Base-by-base conservation (phyloP, 2,797 vertebrate species). In the Oophaga sylvatica region DNA sequence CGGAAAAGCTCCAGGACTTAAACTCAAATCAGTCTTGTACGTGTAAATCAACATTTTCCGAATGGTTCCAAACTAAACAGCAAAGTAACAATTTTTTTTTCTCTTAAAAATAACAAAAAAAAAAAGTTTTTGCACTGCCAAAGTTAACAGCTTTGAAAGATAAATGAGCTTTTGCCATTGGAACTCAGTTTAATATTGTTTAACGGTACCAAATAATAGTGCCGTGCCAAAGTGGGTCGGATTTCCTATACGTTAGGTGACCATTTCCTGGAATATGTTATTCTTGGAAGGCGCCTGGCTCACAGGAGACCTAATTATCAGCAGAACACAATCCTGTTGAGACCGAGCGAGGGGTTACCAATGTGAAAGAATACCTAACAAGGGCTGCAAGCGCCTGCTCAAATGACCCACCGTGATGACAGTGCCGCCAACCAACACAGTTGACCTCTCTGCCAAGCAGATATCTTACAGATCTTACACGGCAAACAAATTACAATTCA, bases 141-240 rank as follows among this genome's bases (percentile, higher is more conserved):
- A 89, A 87, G 84, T 86, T 89, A 80, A 86, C 88, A 89, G 80
- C 84, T 83, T 17, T 29, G 57, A 67, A 87, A 87, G 88, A 89
- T 87, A 89, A 86, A 86, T 87, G 88, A 89, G 88, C 80, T 86
- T 83, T 89, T 89, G 83, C 84, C 80, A 86, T 89, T 87, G 84
- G 88, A 87, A 82, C 79, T 89, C 80, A 80, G 88, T 87, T 89
- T 83, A 89, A 89, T 89, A 89, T 89, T 86, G 80, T 86, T 83
- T 89, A 89, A 87, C 87, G 80, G 88, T 86, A 86, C 80, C 88
- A 86, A 86, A 89, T 56, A 82, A 73, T 26, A 86, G 80, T 10
- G 45, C 45, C 17, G 60, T 83, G 84, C 84, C 88, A 86, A 73
- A 89, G 65, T 22, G 84, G 88, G 41, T 89, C 80, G 82, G 62